Base-by-base conservation (phyloP, 2,797 vertebrate species). In the Pteropus rufus region DNA sequence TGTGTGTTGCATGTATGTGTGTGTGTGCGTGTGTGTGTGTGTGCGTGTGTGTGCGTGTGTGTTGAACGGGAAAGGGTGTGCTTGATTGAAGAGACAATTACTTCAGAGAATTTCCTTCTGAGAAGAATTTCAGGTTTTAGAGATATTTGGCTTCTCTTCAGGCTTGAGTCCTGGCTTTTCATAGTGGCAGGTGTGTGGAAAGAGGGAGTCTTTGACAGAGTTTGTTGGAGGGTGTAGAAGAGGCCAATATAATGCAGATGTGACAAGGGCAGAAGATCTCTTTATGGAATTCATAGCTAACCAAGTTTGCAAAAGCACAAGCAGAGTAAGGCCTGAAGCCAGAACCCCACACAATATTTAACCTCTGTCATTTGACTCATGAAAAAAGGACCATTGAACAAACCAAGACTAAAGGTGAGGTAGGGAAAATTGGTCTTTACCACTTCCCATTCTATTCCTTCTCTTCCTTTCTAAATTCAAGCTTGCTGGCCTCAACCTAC, bases 51-150 rank as follows among this genome's bases (percentile, higher is more conserved):
- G 3, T 31, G 34, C 24, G 52, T 26, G 21, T 49, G 7, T 39
- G 49, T 52, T 83, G n/a, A 81, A 46, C 7, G 11, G 44, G 1
- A 62, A 75, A 89, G 24, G 4, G 36, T 5, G 3, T 70, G 10
- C 26, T 93, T 81, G 10, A 83, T 26, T 67, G 15, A 82, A 70
- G 23, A 83, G 58, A 44, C 12, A 58, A 82, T 4, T 58, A 14
- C 29, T 89, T 93, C 44, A 91, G 24, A 86, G 24, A 85, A 76
- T 92, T 86, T 95, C 36, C 41, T 90, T 10, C 24, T 90, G 75
- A 91, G 31, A 94, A 16, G 24, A 85, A 96, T 69, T 95, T 94
- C 31, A 92, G 64, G 46, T 8, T 62, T 82, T 86, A 54, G 49
- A 21, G 52, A 29, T 81, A 14, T 36, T 94, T 94, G 72, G 14